Evolutionary conservation across 2,113 vertebrate species (phyloP).

Genomic region (Microcebus jonahi): DNA sequence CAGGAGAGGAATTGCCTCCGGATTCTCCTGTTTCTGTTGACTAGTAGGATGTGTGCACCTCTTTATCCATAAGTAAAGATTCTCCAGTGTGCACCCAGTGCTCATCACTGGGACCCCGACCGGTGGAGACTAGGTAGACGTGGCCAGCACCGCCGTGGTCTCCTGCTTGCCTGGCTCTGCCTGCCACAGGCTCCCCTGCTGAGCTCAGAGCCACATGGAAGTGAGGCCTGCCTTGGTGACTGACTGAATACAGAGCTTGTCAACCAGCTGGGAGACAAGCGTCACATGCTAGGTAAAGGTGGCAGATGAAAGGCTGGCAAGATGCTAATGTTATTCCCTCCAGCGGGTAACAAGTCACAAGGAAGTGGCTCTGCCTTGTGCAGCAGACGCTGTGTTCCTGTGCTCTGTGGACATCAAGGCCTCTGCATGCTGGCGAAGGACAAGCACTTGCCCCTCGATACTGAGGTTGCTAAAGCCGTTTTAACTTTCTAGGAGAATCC

Average conservation of each 20-base stretch:
- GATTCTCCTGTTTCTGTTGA: background rate
- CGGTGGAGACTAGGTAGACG: rapidly evolving
- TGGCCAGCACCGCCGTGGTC: background rate
- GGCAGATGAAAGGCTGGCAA: constrained; percentile 53
- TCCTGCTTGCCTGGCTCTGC: background rate
- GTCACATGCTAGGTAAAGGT: background rate
- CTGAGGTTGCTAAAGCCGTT: background rate
- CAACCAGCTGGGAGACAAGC: constrained; percentile 57
- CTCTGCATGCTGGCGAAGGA: background rate
- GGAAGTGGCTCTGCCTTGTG: background rate
- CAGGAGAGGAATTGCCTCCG: background rate
- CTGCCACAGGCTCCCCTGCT: background rate
- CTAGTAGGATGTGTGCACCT: background rate
- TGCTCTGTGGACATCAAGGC: background rate
- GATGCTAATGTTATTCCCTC: constrained; percentile 39
- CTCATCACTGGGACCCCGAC: background rate
- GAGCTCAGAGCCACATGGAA: background rate
- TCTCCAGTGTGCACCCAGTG: rapidly evolving
- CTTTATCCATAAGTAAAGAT: background rate
- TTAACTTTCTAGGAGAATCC: background rate
- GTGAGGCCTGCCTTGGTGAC: background rate
- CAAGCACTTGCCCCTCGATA: background rate
- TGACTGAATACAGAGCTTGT: constrained; percentile 55
- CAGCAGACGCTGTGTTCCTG: background rate
- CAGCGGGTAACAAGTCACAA: background rate